Conservation (phyloP, 2,797 vertebrate genomes). For the Tapirus indicus region DNA sequence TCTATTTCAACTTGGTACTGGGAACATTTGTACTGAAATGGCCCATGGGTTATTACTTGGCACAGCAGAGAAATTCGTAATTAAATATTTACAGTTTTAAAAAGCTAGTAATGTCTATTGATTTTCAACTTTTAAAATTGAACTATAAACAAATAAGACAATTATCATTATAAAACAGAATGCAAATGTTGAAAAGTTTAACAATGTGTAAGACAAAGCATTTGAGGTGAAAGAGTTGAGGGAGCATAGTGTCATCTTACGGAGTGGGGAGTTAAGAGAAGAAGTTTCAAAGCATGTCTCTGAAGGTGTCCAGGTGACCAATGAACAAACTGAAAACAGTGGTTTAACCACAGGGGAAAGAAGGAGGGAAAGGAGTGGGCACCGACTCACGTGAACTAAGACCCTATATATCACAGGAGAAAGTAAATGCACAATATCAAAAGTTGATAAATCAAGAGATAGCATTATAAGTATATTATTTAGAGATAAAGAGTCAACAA, state of each 20-base stretch:
- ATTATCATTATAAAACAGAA: background rate
- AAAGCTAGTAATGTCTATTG: background rate
- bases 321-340: background rate
- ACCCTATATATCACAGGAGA: background rate
- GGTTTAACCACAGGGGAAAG: background rate
- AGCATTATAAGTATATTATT: background rate
- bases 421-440: background rate
- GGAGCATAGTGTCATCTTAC: background rate
- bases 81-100: background rate
- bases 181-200: background rate
- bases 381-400: background rate
- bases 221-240: background rate
- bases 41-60: background rate
- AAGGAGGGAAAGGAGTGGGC: background rate
- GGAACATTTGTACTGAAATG: background rate
- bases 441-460: background rate
- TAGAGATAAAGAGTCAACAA: background rate
- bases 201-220: background rate
- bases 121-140: background rate
- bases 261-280: background rate
- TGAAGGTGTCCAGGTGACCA: background rate
- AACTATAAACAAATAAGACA: background rate
- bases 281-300: background rate
- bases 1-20: background rate
- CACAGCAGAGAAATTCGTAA: background rate